Base-by-base conservation (phyloP, 2,888 invertebrate species). In the Galeruca laticollis region DNA sequence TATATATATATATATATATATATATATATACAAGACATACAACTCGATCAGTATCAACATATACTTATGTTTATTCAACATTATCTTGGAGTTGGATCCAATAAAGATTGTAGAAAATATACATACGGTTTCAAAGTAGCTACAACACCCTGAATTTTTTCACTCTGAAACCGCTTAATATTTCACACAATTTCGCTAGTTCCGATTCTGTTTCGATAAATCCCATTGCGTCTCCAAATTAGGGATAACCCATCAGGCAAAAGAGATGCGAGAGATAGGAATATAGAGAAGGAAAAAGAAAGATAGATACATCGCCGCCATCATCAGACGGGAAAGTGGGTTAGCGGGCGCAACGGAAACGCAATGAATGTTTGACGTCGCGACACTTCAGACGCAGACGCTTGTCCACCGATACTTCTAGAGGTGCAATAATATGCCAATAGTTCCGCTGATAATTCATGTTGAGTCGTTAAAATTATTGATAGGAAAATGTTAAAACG, bases 261-360 rank as follows among this genome's bases (percentile, higher is more conserved):
- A 57, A 57, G 56, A 57, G 56, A 11, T 35, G 51, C 59, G 20
- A 35, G 59, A 59, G 65, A 37, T 18, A 33, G 21, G 26, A n/a
- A 49, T 10, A 35, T 15, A 57, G 15, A 59, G 13, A 37, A 18
- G n/a, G 37, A 63, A 56, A 59, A 31, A 37, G 49, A 52, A 51
- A 59, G 66, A 66, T 33, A 26, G 37, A 13, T 59, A 51, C 59
- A 66, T 37, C 66, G 66, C 59, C 59, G 66, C 59, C 56, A 57
- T 57, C 56, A 57, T 57, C 56, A 18, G 21, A 59, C 21, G 52
- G 71, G 67, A 76, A 77, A 76, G 73, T 76, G 72, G 77, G 76
- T 74, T 76, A 76, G 72, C 71, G 70, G 70, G 75, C 72, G 76
- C 70, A 73, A 64, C 75, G 73, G 73, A 75, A 73, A 72, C 73